A percentile compares a stretch with the other conserved stretches of the same genome.
phyloP scores from a whole-genome alignment of 1,140 invertebrate species.

The Drosophila fuyamai region DNA sequence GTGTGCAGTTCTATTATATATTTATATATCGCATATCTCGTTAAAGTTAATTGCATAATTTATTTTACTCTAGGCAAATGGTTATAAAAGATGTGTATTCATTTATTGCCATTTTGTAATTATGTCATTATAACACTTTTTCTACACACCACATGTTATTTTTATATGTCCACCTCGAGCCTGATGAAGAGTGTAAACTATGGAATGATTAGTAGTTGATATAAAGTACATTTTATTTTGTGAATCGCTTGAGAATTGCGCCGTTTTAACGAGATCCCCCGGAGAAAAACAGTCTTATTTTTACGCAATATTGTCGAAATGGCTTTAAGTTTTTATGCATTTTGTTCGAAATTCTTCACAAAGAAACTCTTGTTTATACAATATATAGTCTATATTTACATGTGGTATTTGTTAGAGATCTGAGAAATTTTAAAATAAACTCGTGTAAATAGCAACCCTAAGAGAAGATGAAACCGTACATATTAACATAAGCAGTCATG shows the following conservation, averaged over 20 bases:
- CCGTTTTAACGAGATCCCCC: conserved; percentile 48
- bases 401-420: conserved; percentile 72
- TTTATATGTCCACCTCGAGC: conserved; percentile 36
- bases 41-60: conserved; percentile 80
- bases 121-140: conserved; percentile 63
- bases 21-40: conserved; percentile 61
- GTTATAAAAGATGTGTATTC: conserved; percentile 35
- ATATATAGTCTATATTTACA: conserved; percentile 62
- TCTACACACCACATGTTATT: conserved; percentile 38
- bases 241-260: conserved; percentile 19
- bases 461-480: conserved; percentile 61
- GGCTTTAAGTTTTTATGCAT: conserved; percentile 48
- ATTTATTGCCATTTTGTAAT: conserved; percentile 68
- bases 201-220: conserved; percentile 21
- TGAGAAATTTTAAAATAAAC: conserved; percentile 77
- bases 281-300: conserved; percentile 17
- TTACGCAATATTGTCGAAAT: conserved; percentile 41
- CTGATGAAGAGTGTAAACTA: conserved; percentile 39
- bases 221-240: conserved; percentile 21
- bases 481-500: conserved; percentile 73
- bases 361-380: conserved; percentile 58
- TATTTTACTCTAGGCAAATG: conserved; percentile 68
- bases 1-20: conserved; percentile 76
- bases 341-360: conserved; percentile 55
- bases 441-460: conserved; percentile 75